These are phyloP conservation scores for Tyrannus savana DNA, from an alignment of 2,113 vertebrate genomes.

Conservation along the genomic window DNA sequence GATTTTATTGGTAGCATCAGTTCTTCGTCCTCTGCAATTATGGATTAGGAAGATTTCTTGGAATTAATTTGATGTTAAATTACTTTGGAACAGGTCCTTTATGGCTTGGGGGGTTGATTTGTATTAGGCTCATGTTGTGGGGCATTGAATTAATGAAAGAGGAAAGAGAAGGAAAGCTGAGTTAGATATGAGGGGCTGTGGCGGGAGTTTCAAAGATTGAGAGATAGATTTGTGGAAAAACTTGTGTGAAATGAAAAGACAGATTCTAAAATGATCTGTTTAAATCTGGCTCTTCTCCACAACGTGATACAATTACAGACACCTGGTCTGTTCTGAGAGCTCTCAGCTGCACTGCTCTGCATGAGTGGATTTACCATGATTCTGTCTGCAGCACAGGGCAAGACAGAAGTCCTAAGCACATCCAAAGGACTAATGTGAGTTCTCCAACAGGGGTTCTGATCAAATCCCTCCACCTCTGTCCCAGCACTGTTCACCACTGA, in stretches of 20 bases:
- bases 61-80: not conserved
- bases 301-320: fast-evolving
- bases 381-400: not conserved
- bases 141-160: not conserved
- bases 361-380: not conserved
- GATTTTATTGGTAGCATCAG: not conserved
- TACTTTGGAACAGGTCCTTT: not conserved
- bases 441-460: too few species aligned
- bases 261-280: not conserved
- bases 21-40: not conserved
- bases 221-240: not conserved
- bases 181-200: not conserved
- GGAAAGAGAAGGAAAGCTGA: not conserved
- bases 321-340: not conserved
- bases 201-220: not conserved
- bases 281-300: not conserved
- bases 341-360: not conserved
- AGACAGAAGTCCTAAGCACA: not conserved
- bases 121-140: fast-evolving
- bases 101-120: not conserved
- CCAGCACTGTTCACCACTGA: not conserved
- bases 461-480: not conserved
- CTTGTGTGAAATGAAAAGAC: not conserved
- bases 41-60: not conserved
- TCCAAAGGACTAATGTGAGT: not conserved